Evolutionary conservation across 64 coral and sea anemone species (phyloP).

Genomic region (Montipora efflorescens): DNA sequence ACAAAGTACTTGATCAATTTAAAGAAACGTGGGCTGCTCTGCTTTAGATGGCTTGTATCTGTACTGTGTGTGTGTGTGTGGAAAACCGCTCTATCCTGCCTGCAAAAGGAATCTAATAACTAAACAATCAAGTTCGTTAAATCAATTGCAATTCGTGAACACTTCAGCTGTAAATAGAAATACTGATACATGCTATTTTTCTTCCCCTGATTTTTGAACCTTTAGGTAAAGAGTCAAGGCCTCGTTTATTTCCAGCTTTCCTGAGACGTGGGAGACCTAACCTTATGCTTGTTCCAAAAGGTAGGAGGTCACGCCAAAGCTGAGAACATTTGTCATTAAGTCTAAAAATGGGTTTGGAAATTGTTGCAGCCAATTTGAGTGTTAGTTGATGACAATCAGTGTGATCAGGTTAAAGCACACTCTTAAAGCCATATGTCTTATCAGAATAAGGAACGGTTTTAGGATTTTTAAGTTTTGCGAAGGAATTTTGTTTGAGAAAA

Average conservation of each 20-base stretch:
- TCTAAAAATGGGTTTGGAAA: neutral
- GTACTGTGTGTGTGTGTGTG: too few relatives aligned
- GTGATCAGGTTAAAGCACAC: neutral
- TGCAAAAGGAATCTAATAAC: too few relatives aligned
- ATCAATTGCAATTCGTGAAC: too few relatives aligned
- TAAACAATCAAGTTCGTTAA: too few relatives aligned
- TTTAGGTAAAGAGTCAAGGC: conserved; percentile 36
- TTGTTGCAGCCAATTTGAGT: neutral
- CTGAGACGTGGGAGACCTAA: conserved; percentile 81
- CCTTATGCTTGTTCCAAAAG: conserved; percentile 86
- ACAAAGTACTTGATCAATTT: too few relatives aligned
- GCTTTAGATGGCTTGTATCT: too few relatives aligned
- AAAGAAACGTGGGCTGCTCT: too few relatives aligned
- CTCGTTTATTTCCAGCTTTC: conserved; percentile 68
- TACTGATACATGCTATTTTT: too few relatives aligned
- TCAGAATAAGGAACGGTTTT: neutral
- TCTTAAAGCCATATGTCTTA: neutral
- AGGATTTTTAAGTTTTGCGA: neutral
- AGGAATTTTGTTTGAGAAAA: neutral
- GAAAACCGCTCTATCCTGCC: too few relatives aligned
- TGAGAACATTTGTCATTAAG: neutral
- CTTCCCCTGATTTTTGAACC: neutral
- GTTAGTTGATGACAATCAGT: too few relatives aligned
- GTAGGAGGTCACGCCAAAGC: neutral
- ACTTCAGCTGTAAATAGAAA: too few relatives aligned